Evolutionary conservation across 53 echinoderm and acorn worm genomes (phyloP).

Genomic region (Patiria pectinifera): DNA sequence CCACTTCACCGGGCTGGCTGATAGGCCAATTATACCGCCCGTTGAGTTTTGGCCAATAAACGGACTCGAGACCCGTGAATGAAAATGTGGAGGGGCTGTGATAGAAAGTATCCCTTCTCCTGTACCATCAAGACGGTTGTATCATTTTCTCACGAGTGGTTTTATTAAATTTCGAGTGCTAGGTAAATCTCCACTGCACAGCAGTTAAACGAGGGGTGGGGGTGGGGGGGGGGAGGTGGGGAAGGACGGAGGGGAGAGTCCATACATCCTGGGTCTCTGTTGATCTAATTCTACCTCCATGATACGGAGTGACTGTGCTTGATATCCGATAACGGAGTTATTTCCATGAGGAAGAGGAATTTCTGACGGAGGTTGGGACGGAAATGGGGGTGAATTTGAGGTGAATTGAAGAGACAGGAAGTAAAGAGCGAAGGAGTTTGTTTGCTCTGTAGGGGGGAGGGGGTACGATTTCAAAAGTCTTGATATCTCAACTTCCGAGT

Average conservation of each 20-base stretch:
- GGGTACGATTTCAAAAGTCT: no score
- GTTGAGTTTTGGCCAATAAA: slow-evolving; percentile 28
- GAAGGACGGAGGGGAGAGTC: not conserved
- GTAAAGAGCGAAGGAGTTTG: no score
- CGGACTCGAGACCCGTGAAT: not conserved
- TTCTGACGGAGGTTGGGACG: no score
- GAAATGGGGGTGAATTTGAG: no score
- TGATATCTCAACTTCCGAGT: no score
- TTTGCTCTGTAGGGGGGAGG: no score
- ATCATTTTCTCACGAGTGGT: slow-evolving; percentile 44
- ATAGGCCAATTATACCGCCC: slow-evolving; percentile 47
- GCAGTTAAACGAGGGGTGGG: slow-evolving; percentile 35
- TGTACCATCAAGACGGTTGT: slow-evolving; percentile 13
- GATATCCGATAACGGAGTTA: no score
- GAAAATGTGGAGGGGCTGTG: not conserved
- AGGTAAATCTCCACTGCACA: slow-evolving; percentile 27
- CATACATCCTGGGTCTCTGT: not conserved
- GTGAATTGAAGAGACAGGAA: not conserved
- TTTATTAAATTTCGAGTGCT: slow-evolving; percentile 43
- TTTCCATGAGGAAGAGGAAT: no score
- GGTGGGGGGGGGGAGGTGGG: not conserved
- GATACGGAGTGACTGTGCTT: no score
- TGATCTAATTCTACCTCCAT: no score
- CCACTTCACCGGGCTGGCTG: not conserved
- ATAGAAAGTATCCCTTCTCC: not conserved